A percentile compares a stretch with the other conserved stretches of the same genome.
phyloP scores from a whole-genome alignment of 2,113 vertebrate species.

The Galbula dea region DNA sequence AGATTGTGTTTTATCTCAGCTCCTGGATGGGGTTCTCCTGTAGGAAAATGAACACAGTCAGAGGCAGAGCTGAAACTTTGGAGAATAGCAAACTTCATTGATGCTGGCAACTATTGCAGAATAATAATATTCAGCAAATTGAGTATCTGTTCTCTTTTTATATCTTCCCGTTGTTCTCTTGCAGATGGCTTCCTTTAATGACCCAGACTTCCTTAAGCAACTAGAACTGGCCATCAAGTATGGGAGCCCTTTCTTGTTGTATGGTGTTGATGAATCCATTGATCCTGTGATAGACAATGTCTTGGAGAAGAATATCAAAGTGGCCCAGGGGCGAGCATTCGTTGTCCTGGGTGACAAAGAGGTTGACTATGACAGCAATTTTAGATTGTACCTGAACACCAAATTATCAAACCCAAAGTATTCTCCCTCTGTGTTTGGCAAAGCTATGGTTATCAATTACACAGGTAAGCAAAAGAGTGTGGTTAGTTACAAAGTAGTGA shows the following conservation, averaged over 20 bases:
- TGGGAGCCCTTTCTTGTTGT: conserved; percentile 91
- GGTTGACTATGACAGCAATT: conserved; percentile 91
- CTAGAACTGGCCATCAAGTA: conserved; percentile 94
- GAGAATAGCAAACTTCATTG: background rate
- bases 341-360: conserved; percentile 91
- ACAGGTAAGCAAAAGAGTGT: conserved; percentile 77
- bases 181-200: conserved; percentile 92
- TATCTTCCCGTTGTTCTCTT: conserved; percentile 6
- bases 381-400: conserved; percentile 92
- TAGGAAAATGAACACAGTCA: background rate
- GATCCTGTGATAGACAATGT: conserved; percentile 95
- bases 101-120: background rate
- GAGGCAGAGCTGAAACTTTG: background rate
- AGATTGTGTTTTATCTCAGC: background rate
- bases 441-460: conserved; percentile 96
- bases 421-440: conserved; percentile 91
- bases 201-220: conserved; percentile 93
- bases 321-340: conserved; percentile 81
- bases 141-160: background rate
- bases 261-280: conserved; percentile 93
- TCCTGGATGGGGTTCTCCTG: background rate
- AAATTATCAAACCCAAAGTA: conserved; percentile 91
- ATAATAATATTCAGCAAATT: background rate
- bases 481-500: background rate
- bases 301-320: conserved; percentile 88